Conservation (phyloP, 2,888 invertebrate species). For the Erpobdella octoculata region DNA sequence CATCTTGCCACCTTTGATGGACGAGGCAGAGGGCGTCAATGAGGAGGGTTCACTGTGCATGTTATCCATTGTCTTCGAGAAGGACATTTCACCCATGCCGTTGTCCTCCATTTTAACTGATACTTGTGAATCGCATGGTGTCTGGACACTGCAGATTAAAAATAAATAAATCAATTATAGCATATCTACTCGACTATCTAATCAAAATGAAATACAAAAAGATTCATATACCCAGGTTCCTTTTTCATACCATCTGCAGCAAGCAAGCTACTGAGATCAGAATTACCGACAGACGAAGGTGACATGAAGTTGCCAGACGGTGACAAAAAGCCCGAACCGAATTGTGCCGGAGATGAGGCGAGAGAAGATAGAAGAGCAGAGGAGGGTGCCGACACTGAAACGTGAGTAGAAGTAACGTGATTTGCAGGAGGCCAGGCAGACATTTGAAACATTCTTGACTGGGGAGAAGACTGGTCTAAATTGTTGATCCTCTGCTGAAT, state of each 20-base stretch:
- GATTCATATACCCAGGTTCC: neutral
- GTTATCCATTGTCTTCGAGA: neutral
- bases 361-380: neutral
- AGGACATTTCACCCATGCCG: neutral
- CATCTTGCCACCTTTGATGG: neutral
- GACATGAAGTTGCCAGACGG: constrained; percentile 1
- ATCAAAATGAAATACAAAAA: neutral
- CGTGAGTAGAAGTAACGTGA: neutral
- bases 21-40: neutral
- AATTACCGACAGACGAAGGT: neutral
- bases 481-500: neutral
- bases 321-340: neutral
- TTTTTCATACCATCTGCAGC: neutral
- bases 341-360: neutral
- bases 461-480: neutral
- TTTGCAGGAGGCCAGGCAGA: constrained; percentile 13
- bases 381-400: neutral
- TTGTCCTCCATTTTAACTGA: neutral
- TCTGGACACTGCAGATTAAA: neutral
- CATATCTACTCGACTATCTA: neutral
- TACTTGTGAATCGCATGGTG: neutral
- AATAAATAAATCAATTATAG: no score
- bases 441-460: neutral
- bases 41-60: neutral
- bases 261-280: neutral